A percentile compares a stretch with the other conserved stretches of the same genome.
These are phyloP conservation scores for Lasioglossum baleicum DNA, from an alignment of 1,140 invertebrate genomes.

Conservation along the genomic window DNA sequence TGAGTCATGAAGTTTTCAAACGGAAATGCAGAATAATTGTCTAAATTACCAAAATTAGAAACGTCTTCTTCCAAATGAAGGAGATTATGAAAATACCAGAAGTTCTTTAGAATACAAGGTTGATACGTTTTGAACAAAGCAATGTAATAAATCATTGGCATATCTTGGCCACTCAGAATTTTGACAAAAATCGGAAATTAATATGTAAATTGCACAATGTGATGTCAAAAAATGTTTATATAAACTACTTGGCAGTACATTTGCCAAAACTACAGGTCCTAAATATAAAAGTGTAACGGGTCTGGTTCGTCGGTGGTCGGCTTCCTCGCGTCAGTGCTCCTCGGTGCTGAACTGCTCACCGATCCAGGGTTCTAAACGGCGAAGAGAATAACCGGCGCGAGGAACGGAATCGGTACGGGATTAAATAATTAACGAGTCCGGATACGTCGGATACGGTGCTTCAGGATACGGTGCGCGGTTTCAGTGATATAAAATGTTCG, in stretches of 20 bases:
- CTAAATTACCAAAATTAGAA: constrained; percentile 29
- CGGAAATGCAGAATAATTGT: constrained; percentile 46
- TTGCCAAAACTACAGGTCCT: constrained; percentile 30
- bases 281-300: too few relatives aligned
- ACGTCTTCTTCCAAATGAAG: constrained; percentile 44
- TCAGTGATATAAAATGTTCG: too few relatives aligned
- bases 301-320: too few relatives aligned
- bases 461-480: too few relatives aligned
- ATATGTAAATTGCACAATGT: constrained; percentile 54
- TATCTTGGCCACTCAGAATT: constrained; percentile 23
- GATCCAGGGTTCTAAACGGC: too few relatives aligned
- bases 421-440: too few relatives aligned
- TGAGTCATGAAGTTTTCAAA: constrained; percentile 50
- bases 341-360: too few relatives aligned
- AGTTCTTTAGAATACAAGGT: constrained; percentile 28
- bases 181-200: constrained; percentile 26
- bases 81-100: constrained; percentile 45
- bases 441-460: too few relatives aligned
- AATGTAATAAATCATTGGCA: constrained; percentile 29
- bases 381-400: too few relatives aligned
- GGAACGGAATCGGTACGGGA: too few relatives aligned
- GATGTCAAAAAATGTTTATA: constrained; percentile 41
- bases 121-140: constrained; percentile 35
- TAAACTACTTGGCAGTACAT: constrained; percentile 26
- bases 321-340: too few relatives aligned